Evolutionary conservation across 1,140 invertebrate species (phyloP).

Genomic region (Ladona fulva): DNA sequence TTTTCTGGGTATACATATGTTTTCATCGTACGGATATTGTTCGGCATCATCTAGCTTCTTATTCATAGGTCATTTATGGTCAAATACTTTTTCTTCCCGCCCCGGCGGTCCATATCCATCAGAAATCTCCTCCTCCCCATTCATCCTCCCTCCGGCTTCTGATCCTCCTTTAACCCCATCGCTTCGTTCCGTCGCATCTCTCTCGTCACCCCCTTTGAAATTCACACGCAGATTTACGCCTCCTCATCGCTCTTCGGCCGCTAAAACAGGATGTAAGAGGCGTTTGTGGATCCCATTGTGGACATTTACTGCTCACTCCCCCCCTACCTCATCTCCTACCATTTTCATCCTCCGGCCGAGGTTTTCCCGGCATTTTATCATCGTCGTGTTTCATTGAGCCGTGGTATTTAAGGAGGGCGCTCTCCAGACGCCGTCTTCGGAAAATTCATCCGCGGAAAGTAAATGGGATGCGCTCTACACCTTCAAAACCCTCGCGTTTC

Average conservation of each 20-base stretch:
- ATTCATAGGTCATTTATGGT: too few relatives aligned
- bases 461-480: too few relatives aligned
- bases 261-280: constrained; percentile 2
- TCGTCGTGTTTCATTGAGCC: background rate
- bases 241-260: background rate
- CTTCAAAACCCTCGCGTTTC: too few relatives aligned
- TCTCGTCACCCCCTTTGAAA: background rate
- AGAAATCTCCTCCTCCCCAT: background rate
- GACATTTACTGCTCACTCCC: background rate
- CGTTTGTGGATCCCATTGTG: constrained; percentile 3
- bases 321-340: background rate
- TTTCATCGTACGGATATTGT: too few relatives aligned
- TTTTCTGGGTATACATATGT: too few relatives aligned
- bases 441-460: too few relatives aligned
- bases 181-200: background rate
- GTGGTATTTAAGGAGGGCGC: too few relatives aligned
- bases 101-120: background rate
- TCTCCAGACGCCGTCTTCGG: too few relatives aligned
- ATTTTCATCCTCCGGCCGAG: background rate
- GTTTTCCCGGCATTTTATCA: background rate
- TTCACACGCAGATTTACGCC: background rate
- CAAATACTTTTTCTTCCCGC: background rate
- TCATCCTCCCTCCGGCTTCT: background rate
- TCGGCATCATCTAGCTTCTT: too few relatives aligned
- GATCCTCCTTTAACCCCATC: background rate